These are phyloP conservation scores for Zaprionus lachaisei DNA, from an alignment of 1,140 invertebrate species.

Conservation along the genomic window DNA sequence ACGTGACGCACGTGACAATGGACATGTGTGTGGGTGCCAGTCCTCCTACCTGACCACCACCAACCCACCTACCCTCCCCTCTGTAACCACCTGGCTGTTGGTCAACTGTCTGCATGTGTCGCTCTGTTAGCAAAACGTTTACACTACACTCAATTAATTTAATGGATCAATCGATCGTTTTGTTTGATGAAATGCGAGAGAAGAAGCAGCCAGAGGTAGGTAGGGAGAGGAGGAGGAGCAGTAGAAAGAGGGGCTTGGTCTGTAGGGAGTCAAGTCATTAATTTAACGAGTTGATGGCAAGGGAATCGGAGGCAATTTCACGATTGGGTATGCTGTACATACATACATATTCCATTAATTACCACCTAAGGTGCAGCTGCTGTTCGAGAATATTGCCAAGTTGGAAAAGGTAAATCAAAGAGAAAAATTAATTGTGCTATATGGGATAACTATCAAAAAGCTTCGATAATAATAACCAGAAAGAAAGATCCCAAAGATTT, in stretches of 20 bases:
- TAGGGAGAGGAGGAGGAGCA: not conserved
- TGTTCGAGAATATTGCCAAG: not conserved
- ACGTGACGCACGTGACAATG: constrained; percentile 66
- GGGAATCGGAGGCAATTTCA: constrained; percentile 6
- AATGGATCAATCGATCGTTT: constrained; percentile 77
- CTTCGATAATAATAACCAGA: not conserved
- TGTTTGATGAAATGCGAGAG: constrained; percentile 37
- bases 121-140: constrained; percentile 57
- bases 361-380: constrained; percentile 32
- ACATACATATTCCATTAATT: constrained; percentile 50
- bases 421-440: not conserved
- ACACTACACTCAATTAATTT: constrained; percentile 78
- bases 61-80: not conserved
- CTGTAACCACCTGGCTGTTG: not conserved
- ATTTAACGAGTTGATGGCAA: constrained; percentile 40
- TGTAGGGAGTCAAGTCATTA: constrained; percentile 39
- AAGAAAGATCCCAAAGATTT: no score
- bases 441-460: not conserved
- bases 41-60: not conserved
- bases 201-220: not conserved
- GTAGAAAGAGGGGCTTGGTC: constrained; percentile 11
- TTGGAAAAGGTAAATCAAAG: not conserved
- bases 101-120: constrained; percentile 22
- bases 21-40: constrained; percentile 5
- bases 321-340: constrained; percentile 22